Conservation (phyloP, 2,888 invertebrate genomes). For the Operophtera brumata region DNA sequence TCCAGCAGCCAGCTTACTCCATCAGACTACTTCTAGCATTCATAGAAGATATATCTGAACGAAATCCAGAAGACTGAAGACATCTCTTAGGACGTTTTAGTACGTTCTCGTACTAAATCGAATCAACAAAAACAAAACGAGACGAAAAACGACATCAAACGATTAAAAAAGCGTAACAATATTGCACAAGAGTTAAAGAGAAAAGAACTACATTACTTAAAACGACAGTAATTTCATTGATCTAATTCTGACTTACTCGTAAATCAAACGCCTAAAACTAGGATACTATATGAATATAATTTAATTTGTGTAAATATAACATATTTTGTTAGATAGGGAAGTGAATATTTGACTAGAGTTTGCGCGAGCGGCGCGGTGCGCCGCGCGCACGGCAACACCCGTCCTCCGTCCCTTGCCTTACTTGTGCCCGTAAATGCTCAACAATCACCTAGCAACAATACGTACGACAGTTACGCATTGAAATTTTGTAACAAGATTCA, state of each 20-base stretch:
- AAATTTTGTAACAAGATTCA: conserved; percentile 8
- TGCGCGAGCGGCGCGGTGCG: conserved; percentile 51
- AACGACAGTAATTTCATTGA: conserved; percentile 48
- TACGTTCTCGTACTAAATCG: conserved; percentile 13
- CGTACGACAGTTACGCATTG: neutral
- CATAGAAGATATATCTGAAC: too few species aligned
- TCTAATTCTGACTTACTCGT: conserved; percentile 65
- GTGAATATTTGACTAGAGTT: conserved; percentile 81
- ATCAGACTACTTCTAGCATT: too few species aligned
- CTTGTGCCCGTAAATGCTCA: conserved; percentile 15
- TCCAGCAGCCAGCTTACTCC: too few species aligned
- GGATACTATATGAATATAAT: conserved; percentile 81
- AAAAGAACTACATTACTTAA: conserved; percentile 68
- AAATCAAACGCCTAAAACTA: conserved; percentile 80
- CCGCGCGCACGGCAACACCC: conserved; percentile 29
- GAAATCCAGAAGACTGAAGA: too few species aligned
- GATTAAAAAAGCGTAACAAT: conserved; percentile 74
- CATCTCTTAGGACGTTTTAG: too few species aligned
- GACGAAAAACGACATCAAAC: conserved; percentile 61
- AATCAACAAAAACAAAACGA: conserved; percentile 46
- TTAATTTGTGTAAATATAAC: conserved; percentile 82
- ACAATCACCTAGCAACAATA: conserved; percentile 6
- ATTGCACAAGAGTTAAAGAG: conserved; percentile 71
- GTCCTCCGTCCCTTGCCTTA: conserved; percentile 35
- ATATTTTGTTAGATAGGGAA: conserved; percentile 76